Base-by-base conservation (phyloP, 2,113 vertebrate species). In the Apaloderma vittatum region DNA sequence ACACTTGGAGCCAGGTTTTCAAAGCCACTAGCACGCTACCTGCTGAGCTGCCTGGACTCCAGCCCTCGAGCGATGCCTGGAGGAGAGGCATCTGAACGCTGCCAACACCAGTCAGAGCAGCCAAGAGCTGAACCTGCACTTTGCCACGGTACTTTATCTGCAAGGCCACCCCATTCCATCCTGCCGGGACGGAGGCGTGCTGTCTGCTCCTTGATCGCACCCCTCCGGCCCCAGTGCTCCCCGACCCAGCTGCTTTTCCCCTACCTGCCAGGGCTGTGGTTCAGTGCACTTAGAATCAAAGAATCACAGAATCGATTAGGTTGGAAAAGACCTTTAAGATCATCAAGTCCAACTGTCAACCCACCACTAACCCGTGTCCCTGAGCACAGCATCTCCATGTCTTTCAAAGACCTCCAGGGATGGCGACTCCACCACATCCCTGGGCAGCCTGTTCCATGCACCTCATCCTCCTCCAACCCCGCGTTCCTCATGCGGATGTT, bases 51-150 rank as follows among this genome's bases (percentile, higher is more conserved):
- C 48, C 2, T 1, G 8, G 48, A 15, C 72, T 62, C 34, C 76
- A 54, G 72, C 51, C 57, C 70, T n/a, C 0, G 1, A 46, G 49
- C 0, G 4, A 5, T 17, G 45, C 80, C 66, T 2, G 10, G 12
- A 13, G 32, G 8, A 62, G 58, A 12, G 19, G 51, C 91, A n/a
- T 3, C 26, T 11, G 2, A 32, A 15, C 0, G 15, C 55, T 61
- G 36, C 66, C 54, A 34, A 20, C 16, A 8, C 34, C 8, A 12
- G 8, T 5, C 32, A 1, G 62, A 72, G 76, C 32, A 91, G 83
- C 30, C 84, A 34, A 24, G 68, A 66, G 84, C 77, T 76, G 65
- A 40, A 54, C 68, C 22, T 51, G 65, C 55, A 14, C 90, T 87
- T 70, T 81, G 55, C 11, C 72, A 40, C 2, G 0, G 54, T 23